Conservation (phyloP, 2,797 vertebrate species). For the Myotis vivesi region DNA sequence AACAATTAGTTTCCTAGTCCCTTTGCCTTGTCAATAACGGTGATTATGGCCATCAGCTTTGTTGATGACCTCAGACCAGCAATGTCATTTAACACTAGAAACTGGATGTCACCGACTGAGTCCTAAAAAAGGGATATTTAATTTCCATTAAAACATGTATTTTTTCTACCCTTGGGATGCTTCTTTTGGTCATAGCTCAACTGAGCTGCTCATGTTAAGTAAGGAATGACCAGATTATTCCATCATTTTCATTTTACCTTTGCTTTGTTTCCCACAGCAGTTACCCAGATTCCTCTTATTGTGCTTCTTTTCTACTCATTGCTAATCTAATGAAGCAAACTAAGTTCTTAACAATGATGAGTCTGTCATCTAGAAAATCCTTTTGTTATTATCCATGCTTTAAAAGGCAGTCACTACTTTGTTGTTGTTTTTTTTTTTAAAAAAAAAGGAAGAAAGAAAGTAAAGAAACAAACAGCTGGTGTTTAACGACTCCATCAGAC, state of each 20-base stretch:
- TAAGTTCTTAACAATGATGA: background rate
- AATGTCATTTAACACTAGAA: background rate
- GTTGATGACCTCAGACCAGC: background rate
- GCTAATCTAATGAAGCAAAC: slow-evolving; percentile 53
- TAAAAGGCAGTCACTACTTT: slow-evolving; percentile 64
- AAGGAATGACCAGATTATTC: background rate
- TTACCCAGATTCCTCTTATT: slow-evolving; percentile 26
- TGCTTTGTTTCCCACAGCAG: slow-evolving; percentile 54
- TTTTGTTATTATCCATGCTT: slow-evolving; percentile 55
- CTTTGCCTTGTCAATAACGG: background rate
- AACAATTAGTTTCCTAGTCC: background rate
- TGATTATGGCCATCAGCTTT: background rate
- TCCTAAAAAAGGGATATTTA: background rate
- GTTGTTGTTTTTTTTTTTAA: background rate
- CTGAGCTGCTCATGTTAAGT: background rate
- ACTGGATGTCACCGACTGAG: background rate
- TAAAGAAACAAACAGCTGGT: slow-evolving; percentile 94
- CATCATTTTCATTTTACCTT: background rate
- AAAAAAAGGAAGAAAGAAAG: background rate
- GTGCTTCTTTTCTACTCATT: slow-evolving; percentile 40
- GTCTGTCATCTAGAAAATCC: slow-evolving; percentile 51
- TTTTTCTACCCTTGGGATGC: background rate
- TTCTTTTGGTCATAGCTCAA: background rate
- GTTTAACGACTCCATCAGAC: slow-evolving; percentile 97
- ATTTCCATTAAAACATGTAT: background rate